Conservation (phyloP, 2,113 vertebrate genomes). For the Sorex fumeus region DNA sequence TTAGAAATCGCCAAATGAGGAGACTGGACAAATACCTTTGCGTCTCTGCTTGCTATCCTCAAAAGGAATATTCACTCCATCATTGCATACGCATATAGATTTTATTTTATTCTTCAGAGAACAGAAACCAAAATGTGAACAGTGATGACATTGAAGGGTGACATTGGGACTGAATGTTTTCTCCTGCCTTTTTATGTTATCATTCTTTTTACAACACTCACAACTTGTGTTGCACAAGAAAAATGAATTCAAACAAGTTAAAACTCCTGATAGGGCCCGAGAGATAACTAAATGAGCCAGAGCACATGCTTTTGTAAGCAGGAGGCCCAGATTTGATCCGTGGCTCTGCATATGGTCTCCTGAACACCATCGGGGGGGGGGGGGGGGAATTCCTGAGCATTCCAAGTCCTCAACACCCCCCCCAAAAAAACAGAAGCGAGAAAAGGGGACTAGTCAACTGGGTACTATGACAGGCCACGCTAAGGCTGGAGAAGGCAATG, state of each 20-base stretch:
- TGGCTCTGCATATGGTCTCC: too few relatives aligned
- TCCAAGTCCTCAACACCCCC: too few relatives aligned
- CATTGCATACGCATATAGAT: too few relatives aligned
- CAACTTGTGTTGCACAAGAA: too few relatives aligned
- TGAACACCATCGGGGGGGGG: too few relatives aligned
- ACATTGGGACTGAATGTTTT: constrained; percentile 22
- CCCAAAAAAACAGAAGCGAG: too few relatives aligned
- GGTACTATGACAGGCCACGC: background rate
- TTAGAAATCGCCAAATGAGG: constrained; percentile 39
- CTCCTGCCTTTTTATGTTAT: constrained; percentile 30
- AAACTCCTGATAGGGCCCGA: too few relatives aligned
- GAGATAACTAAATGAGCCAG: too few relatives aligned
- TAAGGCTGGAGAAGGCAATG: constrained; percentile 19
- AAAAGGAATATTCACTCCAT: background rate
- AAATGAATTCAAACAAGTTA: too few relatives aligned
- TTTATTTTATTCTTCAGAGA: background rate
- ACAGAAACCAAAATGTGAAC: background rate
- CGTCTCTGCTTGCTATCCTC: background rate
- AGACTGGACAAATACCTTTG: background rate
- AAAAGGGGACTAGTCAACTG: background rate
- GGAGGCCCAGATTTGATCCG: too few relatives aligned
- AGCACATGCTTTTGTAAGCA: too few relatives aligned
- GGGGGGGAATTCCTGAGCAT: too few relatives aligned
- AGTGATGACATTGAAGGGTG: background rate
- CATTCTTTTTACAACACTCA: constrained; percentile 22